These are phyloP conservation scores for Papio anubis DNA, from an alignment of 2,113 vertebrate species.

Conservation along the genomic window DNA sequence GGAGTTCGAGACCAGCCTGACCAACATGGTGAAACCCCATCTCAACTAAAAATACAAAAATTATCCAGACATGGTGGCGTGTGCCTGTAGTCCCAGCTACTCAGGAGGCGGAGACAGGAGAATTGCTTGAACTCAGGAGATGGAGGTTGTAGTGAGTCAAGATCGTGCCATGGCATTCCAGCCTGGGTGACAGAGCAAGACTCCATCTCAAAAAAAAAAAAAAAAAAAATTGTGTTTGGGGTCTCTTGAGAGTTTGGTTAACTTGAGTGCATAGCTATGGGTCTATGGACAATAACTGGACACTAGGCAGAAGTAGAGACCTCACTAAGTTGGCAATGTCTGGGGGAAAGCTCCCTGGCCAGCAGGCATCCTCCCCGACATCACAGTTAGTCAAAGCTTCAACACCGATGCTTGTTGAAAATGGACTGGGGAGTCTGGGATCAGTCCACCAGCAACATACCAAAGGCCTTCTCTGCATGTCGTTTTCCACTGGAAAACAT, in stretches of 20 bases:
- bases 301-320: not conserved
- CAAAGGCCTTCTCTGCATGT: not conserved
- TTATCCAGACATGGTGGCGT: too few relatives aligned
- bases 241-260: not conserved
- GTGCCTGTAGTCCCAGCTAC: too few relatives aligned
- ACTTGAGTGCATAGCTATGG: not conserved
- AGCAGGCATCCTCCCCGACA: not conserved
- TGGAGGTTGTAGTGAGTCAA: too few relatives aligned
- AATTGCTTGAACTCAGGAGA: too few relatives aligned
- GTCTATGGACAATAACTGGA: not conserved
- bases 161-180: too few relatives aligned
- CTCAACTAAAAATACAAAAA: too few relatives aligned
- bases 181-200: too few relatives aligned
- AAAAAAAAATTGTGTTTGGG: not conserved
- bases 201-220: too few relatives aligned
- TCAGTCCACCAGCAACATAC: not conserved
- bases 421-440: not conserved
- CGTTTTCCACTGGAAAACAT: not conserved
- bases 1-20: too few relatives aligned
- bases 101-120: too few relatives aligned
- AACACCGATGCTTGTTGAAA: not conserved
- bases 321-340: not conserved
- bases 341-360: not conserved
- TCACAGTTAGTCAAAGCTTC: not conserved
- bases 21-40: too few relatives aligned